phyloP scores from a whole-genome alignment of 2,888 invertebrate species.

The Pristionchus fissidentatus region DNA sequence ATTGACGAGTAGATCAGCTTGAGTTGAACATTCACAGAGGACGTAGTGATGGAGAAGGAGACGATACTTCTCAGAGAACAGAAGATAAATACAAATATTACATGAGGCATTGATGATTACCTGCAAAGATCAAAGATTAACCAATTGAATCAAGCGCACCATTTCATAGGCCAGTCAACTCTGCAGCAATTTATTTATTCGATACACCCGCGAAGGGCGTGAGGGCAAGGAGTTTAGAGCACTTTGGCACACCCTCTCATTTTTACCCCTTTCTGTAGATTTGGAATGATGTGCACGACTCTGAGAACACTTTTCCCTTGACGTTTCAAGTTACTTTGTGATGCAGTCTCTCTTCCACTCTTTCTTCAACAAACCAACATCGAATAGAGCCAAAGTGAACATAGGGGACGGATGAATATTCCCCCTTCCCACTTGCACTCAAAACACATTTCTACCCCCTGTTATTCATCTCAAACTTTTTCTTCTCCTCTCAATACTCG shows the following conservation, averaged over 20 bases:
- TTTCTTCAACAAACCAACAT: no score
- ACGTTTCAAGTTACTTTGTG: not conserved
- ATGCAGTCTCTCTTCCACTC: not conserved
- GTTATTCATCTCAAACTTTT: not conserved
- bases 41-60: slow-evolving; percentile 69
- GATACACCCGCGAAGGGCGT: no score
- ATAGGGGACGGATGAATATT: no score
- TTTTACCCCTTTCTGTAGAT: no score
- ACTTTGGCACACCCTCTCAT: no score
- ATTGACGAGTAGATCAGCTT: slow-evolving; percentile 67
- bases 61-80: slow-evolving; percentile 73
- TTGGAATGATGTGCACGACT: no score
- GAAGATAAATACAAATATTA: slow-evolving; percentile 72
- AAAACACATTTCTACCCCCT: slow-evolving; percentile 3
- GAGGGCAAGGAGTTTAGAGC: no score
- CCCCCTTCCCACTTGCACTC: no score
- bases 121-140: slow-evolving; percentile 56
- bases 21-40: slow-evolving; percentile 66
- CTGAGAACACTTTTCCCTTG: not conserved
- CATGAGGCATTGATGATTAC: slow-evolving; percentile 72
- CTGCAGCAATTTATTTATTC: no score
- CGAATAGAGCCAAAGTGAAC: no score
- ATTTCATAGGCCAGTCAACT: no score
- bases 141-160: no score
- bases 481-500: not conserved